Evolutionary conservation across 2,888 invertebrate genomes (phyloP).

Genomic region (Gastracanthus pulcherrimus): DNA sequence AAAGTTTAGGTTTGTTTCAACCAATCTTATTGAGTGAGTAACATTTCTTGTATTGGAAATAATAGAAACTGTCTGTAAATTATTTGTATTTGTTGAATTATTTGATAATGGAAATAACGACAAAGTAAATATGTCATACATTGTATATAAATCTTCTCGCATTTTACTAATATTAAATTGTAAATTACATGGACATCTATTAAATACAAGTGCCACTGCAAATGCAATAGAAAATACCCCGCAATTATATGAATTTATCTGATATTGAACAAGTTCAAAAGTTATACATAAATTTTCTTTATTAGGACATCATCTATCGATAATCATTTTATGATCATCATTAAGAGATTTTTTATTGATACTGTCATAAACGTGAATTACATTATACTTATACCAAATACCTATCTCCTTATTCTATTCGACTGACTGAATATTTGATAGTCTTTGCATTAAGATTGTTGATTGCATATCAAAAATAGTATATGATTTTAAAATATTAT

Average conservation of each 20-base stretch:
- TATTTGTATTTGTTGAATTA: not conserved
- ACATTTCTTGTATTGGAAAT: not conserved
- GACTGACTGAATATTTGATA: not conserved
- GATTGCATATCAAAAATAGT: not conserved
- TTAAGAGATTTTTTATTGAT: not conserved
- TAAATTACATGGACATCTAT: not conserved
- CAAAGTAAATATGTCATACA: not conserved
- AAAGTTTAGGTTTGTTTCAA: not conserved
- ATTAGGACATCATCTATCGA: not conserved
- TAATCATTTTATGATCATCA: not conserved
- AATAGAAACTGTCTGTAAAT: too few relatives aligned
- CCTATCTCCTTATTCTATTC: not conserved
- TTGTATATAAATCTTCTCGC: not conserved
- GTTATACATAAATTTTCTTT: not conserved
- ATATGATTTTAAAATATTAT: not conserved
- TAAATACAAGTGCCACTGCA: not conserved
- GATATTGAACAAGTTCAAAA: slow-evolving; percentile 3
- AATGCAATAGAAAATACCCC: slow-evolving; percentile 10
- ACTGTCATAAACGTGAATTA: not conserved
- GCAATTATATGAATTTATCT: not conserved
- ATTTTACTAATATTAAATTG: not conserved
- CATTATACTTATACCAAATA: not conserved
- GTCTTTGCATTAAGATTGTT: not conserved
- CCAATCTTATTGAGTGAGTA: not conserved
- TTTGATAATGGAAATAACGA: not conserved